Percentiles rank a stretch among this genome's conserved stretches.
phyloP scores from a whole-genome alignment of 2,888 invertebrate genomes.

The Eutolmus rufibarbis region DNA sequence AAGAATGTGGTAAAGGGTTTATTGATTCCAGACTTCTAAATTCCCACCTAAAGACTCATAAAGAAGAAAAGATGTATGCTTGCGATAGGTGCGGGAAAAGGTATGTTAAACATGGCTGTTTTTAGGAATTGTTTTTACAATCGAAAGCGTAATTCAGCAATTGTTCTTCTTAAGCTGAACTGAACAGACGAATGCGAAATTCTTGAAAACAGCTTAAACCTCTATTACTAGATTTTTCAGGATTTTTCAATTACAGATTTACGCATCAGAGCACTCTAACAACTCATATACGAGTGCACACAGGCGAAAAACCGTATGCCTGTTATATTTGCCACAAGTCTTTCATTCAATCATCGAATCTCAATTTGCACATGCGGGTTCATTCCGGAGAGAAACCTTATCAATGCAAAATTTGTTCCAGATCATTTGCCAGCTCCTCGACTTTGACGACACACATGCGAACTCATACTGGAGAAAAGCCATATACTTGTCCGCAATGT shows the following conservation, averaged over 20 bases:
- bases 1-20: slow-evolving; percentile 63
- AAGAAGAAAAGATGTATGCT: slow-evolving; percentile 65
- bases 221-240: not conserved
- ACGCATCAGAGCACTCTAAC: slow-evolving; percentile 69
- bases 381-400: slow-evolving; percentile 56
- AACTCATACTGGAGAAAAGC: slow-evolving; percentile 61
- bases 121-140: not conserved
- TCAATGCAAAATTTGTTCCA: slow-evolving; percentile 57
- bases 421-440: slow-evolving; percentile 60
- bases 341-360: slow-evolving; percentile 65
- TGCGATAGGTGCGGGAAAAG: slow-evolving; percentile 68
- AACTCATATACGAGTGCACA: slow-evolving; percentile 70
- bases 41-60: slow-evolving; percentile 67
- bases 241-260: slow-evolving; percentile 61
- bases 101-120: slow-evolving; percentile 54
- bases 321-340: slow-evolving; percentile 68
- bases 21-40: slow-evolving; percentile 62
- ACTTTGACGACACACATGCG: slow-evolving; percentile 61
- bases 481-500: slow-evolving; percentile 59
- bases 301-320: slow-evolving; percentile 69
- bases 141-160: not conserved
- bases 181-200: too few species aligned
- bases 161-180: too few species aligned
- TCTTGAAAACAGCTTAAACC: too few species aligned
- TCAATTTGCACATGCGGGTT: slow-evolving; percentile 57